Evolutionary conservation across 2,113 vertebrate genomes (phyloP), one percentile per base, ranked within the genome.

Genomic region (Gambusia affinis): DNA sequence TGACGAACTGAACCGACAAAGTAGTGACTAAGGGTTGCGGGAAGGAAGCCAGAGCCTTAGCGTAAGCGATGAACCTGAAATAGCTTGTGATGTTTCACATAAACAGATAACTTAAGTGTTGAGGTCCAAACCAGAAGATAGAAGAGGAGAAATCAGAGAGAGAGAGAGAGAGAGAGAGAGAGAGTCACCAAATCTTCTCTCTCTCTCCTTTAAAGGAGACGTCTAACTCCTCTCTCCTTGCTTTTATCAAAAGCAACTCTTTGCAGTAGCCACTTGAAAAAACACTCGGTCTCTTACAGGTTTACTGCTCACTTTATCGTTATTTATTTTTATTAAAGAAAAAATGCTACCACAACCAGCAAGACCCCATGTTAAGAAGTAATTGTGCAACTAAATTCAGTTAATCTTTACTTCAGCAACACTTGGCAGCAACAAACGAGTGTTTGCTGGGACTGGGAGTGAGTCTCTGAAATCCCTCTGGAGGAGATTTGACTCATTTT

Each of bases 181-280:
- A 27, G 27, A 35, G 44, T 17, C 44, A 1, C 14, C 63, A 27
- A 33, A n/a, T n/a, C 12, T 47, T 70, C 74, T 63, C 62, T 64
- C 76, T 63, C 66, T 76, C 78, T 87, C 89, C 85, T 92, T 87
- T 86, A 88, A 92, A 91, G 91, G 90, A 73, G 90, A 92, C 89
- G 70, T 78, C 84, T 64, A 79, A 60, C 83, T 83, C 73, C 91
- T 90, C 85, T 89, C 76, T 85, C 92, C 90, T 73, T 82, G 89
- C 86, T 81, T 44, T 64, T 73, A 69, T 63, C 67, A 30, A 72
- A 82, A 80, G 35, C 75, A 85, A 84, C 72, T 85, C 85, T 92
- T 91, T 88, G 79, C 85, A 93, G 86, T 77, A 77, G 73, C 70
- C 78, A 39, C 3, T 8, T 57, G 19, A 24, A 54, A 54, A 54